Percentiles rank a stretch among this genome's conserved stretches.
phyloP scores from a whole-genome alignment of 2,888 invertebrate genomes.

The Strigamia crassipes region DNA sequence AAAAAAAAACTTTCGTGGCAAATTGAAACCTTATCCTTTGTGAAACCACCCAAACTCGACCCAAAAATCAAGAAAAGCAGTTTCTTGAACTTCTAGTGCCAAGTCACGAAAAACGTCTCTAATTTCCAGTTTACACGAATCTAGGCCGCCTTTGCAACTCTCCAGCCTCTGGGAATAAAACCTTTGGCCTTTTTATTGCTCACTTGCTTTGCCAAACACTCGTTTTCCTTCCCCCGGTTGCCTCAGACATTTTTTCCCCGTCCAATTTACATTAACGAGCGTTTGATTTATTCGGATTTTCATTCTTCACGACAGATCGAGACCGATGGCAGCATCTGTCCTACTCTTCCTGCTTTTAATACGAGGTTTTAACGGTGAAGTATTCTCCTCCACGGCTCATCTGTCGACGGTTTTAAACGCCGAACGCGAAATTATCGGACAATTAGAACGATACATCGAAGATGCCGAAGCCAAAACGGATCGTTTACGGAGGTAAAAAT shows the following conservation, averaged over 20 bases:
- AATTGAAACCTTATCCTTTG: neutral
- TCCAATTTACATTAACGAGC: neutral
- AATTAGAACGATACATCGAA: constrained; percentile 51
- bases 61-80: neutral
- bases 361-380: constrained; percentile 47
- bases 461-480: constrained; percentile 51
- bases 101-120: constrained; percentile 13
- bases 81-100: neutral
- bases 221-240: neutral
- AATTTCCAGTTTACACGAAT: constrained; percentile 3
- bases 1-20: no score
- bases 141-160: constrained; percentile 5
- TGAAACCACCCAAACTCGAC: neutral
- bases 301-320: neutral
- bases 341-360: neutral
- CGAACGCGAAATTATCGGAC: constrained; percentile 53
- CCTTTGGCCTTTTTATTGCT: neutral
- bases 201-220: neutral
- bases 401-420: constrained; percentile 50
- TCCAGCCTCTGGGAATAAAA: constrained; percentile 33
- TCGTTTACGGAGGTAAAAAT: constrained; percentile 51
- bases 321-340: constrained; percentile 27
- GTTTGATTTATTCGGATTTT: neutral
- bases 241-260: neutral
- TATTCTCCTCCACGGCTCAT: constrained; percentile 52